Evolutionary conservation across 2,888 invertebrate genomes (phyloP).

Genomic region (Pheosia gnoma): DNA sequence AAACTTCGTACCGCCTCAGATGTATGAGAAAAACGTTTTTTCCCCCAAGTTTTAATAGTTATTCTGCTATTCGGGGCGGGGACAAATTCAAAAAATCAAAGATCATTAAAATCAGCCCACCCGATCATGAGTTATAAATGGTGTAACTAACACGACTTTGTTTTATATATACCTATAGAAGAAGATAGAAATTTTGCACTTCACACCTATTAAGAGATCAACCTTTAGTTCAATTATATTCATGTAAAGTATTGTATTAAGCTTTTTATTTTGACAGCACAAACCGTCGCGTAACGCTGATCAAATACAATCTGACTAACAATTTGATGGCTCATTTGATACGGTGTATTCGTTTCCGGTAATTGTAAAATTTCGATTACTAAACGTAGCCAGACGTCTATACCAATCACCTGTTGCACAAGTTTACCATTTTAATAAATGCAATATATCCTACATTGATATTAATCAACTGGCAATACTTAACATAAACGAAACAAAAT

Average conservation of each 20-base stretch:
- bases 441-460: not conserved
- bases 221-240: constrained; percentile 17
- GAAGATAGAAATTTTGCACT: constrained; percentile 19
- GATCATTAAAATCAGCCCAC: too few species aligned
- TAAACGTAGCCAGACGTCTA: constrained; percentile 18
- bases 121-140: too few species aligned
- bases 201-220: constrained; percentile 22
- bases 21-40: too few species aligned
- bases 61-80: too few species aligned
- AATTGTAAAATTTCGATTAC: constrained; percentile 17
- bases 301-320: constrained; percentile 14
- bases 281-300: constrained; percentile 7
- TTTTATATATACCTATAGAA: too few species aligned
- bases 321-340: constrained; percentile 22
- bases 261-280: constrained; percentile 12
- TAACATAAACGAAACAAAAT: not conserved
- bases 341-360: constrained; percentile 20
- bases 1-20: too few species aligned
- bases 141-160: too few species aligned
- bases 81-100: too few species aligned
- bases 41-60: too few species aligned
- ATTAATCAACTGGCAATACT: not conserved
- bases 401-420: constrained; percentile 20
- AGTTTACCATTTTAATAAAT: not conserved
- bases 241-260: constrained; percentile 11